Percentiles rank a stretch among this genome's conserved stretches.
Conservation (phyloP, 2,113 vertebrate genomes). For the Archocentrus centrarchus region DNA sequence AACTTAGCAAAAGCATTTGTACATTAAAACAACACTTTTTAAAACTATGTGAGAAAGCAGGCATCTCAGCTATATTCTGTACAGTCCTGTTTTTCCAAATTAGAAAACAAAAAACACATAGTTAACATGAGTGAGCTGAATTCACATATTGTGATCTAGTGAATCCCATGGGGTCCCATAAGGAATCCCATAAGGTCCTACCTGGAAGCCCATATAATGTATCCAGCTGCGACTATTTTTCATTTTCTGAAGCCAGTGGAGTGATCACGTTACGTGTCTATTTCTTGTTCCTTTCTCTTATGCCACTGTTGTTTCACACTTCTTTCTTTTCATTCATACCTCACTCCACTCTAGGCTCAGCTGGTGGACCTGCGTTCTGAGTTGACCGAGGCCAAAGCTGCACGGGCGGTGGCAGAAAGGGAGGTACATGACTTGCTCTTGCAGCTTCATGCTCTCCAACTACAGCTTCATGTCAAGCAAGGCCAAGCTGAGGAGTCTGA, state of each 20-base stretch:
- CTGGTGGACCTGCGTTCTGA: constrained; percentile 95
- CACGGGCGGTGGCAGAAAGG: constrained; percentile 88
- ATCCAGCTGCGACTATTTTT: neutral
- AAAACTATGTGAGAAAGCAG: too few relatives aligned
- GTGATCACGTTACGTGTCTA: neutral
- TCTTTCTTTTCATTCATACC: constrained; percentile 17
- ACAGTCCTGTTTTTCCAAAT: neutral
- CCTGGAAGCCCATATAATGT: too few relatives aligned
- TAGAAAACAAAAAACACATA: neutral
- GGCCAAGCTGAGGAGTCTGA: constrained; percentile 91
- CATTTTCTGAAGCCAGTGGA: too few relatives aligned
- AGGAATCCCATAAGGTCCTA: too few relatives aligned
- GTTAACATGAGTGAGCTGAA: too few relatives aligned
- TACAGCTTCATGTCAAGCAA: constrained; percentile 92
- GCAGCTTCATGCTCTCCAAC: constrained; percentile 93
- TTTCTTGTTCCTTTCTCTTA: neutral
- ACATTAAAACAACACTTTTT: too few relatives aligned
- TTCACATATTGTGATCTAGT: too few relatives aligned
- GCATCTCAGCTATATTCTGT: neutral
- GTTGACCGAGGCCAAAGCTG: constrained; percentile 91
- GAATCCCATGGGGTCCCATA: too few relatives aligned
- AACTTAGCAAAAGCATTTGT: neutral
- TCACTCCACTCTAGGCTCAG: constrained; percentile 86
- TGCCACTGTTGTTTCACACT: neutral
- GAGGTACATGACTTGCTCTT: constrained; percentile 96